Evolutionary conservation across 2,797 vertebrate species (phyloP).

Genomic region (Clamator glandarius): DNA sequence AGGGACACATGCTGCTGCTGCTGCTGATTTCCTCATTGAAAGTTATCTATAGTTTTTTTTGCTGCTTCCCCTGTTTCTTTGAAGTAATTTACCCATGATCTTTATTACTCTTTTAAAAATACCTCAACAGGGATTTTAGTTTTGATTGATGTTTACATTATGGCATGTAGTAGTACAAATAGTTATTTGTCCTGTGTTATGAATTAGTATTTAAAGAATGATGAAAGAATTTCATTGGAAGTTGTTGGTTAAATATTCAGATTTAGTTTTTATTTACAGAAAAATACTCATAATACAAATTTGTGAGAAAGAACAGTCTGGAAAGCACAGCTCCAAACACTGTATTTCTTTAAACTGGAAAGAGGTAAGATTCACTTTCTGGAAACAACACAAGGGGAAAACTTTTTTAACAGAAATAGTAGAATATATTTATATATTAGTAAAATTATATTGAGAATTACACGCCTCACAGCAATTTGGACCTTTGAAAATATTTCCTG

Average conservation of each 20-base stretch:
- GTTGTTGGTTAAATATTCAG: neutral
- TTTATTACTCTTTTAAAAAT: neutral
- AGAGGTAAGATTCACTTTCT: constrained; percentile 52
- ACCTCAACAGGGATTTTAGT: neutral
- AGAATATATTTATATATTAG: neutral
- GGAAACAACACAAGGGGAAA: neutral
- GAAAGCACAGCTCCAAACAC: constrained; percentile 27
- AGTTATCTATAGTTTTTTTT: neutral
- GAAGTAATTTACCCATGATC: neutral
- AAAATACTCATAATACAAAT: constrained; percentile 60
- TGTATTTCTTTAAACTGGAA: constrained; percentile 59
- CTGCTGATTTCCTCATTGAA: neutral
- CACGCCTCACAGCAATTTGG: neutral
- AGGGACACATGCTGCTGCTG: neutral
- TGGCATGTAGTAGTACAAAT: neutral
- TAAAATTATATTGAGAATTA: neutral
- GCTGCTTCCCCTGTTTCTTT: neutral
- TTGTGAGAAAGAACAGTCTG: constrained; percentile 23
- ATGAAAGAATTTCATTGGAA: neutral
- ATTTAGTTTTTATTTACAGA: constrained; percentile 29
- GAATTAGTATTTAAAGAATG: neutral
- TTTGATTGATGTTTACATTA: neutral
- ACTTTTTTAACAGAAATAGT: neutral
- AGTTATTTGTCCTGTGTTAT: neutral
- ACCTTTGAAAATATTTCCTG: neutral